phyloP scores from a whole-genome alignment of 1,140 invertebrate genomes.

The Pseudomyrmex gracilis region DNA sequence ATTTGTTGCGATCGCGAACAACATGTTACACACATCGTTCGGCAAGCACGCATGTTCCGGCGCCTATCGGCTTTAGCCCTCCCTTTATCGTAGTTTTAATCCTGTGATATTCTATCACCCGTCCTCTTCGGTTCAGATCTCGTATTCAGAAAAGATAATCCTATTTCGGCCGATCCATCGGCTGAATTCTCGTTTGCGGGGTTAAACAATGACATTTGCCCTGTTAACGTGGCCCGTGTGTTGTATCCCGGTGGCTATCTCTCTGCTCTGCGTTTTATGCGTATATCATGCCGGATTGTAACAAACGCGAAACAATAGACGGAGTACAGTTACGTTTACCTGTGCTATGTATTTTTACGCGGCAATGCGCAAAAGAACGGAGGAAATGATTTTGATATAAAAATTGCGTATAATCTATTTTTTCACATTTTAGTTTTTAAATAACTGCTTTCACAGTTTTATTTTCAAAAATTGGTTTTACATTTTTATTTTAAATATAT shows the following conservation, averaged over 20 bases:
- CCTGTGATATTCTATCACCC: not conserved
- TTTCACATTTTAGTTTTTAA: too few relatives aligned
- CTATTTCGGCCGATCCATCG: conserved; percentile 15
- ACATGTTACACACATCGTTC: not conserved
- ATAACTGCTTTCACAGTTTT: too few relatives aligned
- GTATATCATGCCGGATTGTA: conserved; percentile 2
- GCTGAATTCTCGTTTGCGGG: not conserved
- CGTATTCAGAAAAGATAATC: conserved; percentile 34
- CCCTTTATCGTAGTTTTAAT: conserved; percentile 6
- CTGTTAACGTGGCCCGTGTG: conserved; percentile 9
- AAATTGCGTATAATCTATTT: too few relatives aligned
- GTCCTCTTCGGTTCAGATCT: conserved; percentile 18
- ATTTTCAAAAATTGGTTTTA: too few relatives aligned
- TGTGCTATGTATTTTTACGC: conserved; percentile 7
- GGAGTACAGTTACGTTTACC: not conserved
- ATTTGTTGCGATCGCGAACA: not conserved
- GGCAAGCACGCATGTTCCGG: not conserved
- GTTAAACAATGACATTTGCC: conserved; percentile 27
- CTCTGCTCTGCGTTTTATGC: conserved; percentile 23
- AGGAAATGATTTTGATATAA: conserved; percentile 1
- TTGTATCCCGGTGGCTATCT: not conserved
- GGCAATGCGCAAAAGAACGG: conserved; percentile 7
- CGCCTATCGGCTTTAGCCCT: not conserved
- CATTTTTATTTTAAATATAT: not conserved
- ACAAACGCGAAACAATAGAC: conserved; percentile 33